Evolutionary conservation across 1,140 invertebrate species (phyloP).

Genomic region (Galleria mellonella): DNA sequence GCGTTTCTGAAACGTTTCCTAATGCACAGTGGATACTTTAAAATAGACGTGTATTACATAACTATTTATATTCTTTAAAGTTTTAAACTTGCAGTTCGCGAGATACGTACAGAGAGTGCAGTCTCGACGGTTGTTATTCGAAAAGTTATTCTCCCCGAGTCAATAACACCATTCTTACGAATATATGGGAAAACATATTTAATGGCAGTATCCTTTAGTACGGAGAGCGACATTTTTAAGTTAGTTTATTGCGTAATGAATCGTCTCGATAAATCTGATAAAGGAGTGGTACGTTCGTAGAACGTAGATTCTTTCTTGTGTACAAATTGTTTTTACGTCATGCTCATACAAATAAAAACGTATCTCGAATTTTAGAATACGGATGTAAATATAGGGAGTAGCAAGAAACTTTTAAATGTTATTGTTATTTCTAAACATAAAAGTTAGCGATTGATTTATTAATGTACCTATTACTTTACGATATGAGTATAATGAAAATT

Average conservation of each 20-base stretch:
- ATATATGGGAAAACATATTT: slow-evolving; percentile 53
- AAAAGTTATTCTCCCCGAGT: slow-evolving; percentile 42
- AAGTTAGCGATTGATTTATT: no score
- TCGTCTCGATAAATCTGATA: background rate
- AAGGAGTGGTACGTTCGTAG: no score
- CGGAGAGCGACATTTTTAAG: slow-evolving; percentile 23
- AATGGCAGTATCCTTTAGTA: slow-evolving; percentile 10
- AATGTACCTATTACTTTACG: no score
- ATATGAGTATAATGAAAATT: no score
- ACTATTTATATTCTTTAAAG: slow-evolving; percentile 32
- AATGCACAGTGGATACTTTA: background rate
- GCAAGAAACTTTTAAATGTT: no score
- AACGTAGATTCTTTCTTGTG: no score
- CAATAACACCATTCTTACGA: slow-evolving; percentile 56
- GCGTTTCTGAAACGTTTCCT: background rate
- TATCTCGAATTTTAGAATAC: no score
- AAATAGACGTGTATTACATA: no score
- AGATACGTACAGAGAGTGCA: slow-evolving; percentile 33
- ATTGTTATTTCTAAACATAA: no score
- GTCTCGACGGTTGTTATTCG: slow-evolving; percentile 34
- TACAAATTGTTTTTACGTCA: no score
- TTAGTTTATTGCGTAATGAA: slow-evolving; percentile 4
- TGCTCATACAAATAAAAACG: background rate
- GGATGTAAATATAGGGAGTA: no score
- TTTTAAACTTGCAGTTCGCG: slow-evolving; percentile 34